Evolutionary conservation across 2,113 vertebrate species (phyloP), one percentile per base, ranked within the genome.

Genomic region (Onychorhynchus coronatus): DNA sequence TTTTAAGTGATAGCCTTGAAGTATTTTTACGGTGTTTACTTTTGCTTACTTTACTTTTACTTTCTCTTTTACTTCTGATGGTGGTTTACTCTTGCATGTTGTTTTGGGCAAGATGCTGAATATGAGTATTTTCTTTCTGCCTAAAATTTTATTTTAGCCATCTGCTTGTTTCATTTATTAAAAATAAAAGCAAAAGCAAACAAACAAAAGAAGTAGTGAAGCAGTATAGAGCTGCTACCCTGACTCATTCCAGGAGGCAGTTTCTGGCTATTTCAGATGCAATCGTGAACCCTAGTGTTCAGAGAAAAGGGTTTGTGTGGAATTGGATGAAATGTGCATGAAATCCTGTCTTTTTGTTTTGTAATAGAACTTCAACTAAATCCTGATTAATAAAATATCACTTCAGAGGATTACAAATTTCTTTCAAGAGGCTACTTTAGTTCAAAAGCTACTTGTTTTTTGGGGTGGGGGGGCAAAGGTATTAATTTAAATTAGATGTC

Each of bases 91-190:
- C 88, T 85, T 93, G 62, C 71, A 41, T 92, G 71, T 97, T 97
- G 87, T 97, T 98, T 95, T 95, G 81, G 93, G 47, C 47, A 90
- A 79, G 89, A 95, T 86, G 77, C 62, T 89, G 91, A 95, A 93
- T 93, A 72, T 55, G 52, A 95, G 67, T 86, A 46, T 87, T 84
- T 96, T 95, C 52, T 90, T 83, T 89, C 50, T 90, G 90, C 78
- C 71, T 41, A 58, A 7, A 61, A 80, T 42, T 65, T 77, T 88
- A 76, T 95, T 97, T 95, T 96, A 96, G 77, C 84, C 71, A 58
- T 89, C 47, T 74, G 76, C 56, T 91, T 92, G 53, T 89, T 97
- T 91, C 4, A 42, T 68, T 95, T 93, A 88, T 90, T 94, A 88
- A 95, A 89, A 94, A 35, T 39, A 91, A 95, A 42, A 42, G 8